Evolutionary conservation across 2,113 vertebrate species (phyloP).

Genomic region (Himantopus leucocephalus): DNA sequence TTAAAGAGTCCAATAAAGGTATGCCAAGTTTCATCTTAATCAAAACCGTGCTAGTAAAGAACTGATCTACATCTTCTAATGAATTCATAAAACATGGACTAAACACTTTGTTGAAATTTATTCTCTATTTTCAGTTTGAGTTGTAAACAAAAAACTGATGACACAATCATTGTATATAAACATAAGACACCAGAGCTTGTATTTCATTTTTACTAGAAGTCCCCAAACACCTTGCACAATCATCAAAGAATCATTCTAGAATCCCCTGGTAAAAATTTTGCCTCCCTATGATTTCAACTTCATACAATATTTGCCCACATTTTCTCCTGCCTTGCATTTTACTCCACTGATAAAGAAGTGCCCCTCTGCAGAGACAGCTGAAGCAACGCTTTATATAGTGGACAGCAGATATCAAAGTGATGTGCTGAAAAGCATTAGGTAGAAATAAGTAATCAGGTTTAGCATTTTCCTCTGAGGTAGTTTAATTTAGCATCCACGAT

Average conservation of each 20-base stretch:
- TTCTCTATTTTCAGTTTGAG: not conserved
- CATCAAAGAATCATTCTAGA: not conserved
- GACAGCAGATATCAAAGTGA: not conserved
- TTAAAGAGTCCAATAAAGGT: not conserved
- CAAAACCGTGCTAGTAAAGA: not conserved
- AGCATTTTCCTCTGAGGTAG: not conserved
- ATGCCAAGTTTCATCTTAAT: not conserved
- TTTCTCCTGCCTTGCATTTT: not conserved
- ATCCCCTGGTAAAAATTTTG: not conserved
- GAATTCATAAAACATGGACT: rapidly evolving
- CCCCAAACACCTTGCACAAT: not conserved
- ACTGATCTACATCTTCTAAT: not conserved
- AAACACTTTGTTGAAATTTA: not conserved
- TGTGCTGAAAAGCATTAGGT: not conserved
- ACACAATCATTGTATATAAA: not conserved
- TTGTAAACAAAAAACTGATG: not conserved
- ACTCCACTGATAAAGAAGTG: not conserved
- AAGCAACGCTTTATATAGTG: not conserved
- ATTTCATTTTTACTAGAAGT: not conserved
- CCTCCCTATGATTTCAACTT: not conserved
- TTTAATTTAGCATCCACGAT: not conserved
- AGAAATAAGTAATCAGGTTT: not conserved
- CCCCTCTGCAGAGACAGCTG: not conserved
- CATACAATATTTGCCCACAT: not conserved
- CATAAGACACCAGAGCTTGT: not conserved